These are phyloP conservation scores for Pipistrellus pygmaeus DNA, from an alignment of 2,797 vertebrate species.

Conservation along the genomic window DNA sequence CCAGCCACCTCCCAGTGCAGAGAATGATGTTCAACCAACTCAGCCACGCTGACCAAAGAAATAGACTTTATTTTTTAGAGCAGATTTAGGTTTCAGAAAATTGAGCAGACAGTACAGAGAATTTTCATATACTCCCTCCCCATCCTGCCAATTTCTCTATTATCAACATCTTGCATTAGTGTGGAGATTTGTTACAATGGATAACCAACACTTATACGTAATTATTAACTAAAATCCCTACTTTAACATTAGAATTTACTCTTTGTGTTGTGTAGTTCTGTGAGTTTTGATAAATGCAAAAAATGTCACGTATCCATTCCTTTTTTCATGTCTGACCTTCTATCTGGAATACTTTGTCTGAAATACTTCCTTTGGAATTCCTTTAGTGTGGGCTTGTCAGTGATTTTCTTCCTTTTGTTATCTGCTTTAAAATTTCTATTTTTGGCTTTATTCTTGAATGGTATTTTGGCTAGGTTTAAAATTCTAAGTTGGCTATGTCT, in stretches of 20 bases:
- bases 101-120: neutral
- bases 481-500: neutral
- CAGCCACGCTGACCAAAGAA: neutral
- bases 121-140: neutral
- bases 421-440: neutral
- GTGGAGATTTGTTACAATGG: neutral
- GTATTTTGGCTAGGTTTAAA: constrained; percentile 31
- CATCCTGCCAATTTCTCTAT: neutral
- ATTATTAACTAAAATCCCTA: neutral
- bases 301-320: neutral
- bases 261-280: neutral
- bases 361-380: neutral
- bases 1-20: neutral
- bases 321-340: constrained; percentile 12
- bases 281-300: constrained; percentile 31
- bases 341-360: neutral
- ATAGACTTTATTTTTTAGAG: constrained; percentile 3
- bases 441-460: neutral
- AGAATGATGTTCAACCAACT: neutral
- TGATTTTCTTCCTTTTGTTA: neutral
- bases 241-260: neutral
- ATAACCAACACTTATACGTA: neutral
- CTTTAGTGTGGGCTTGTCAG: neutral
- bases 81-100: constrained; percentile 36
- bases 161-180: neutral